These are phyloP conservation scores for Diphyllodes magnificus DNA, from an alignment of 2,113 vertebrate species.

Conservation along the genomic window DNA sequence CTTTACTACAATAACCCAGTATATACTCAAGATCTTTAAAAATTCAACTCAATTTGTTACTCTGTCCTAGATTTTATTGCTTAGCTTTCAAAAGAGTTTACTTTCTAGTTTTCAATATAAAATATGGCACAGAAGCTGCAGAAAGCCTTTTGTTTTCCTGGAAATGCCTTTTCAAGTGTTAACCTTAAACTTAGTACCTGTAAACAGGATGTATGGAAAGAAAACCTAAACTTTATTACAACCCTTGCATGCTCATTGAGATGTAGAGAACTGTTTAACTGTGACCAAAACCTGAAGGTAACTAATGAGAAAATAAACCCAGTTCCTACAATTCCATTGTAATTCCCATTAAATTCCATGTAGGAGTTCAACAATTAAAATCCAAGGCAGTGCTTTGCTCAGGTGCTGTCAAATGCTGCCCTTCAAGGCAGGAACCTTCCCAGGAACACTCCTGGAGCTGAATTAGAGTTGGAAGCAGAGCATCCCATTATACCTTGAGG, in stretches of 20 bases:
- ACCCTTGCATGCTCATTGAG: background rate
- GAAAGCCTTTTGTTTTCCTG: background rate
- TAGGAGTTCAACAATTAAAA: background rate
- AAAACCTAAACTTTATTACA: background rate
- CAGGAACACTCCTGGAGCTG: constrained; percentile 7
- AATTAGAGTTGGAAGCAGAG: background rate
- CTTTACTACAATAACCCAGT: background rate
- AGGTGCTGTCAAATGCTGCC: background rate
- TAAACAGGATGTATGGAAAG: background rate
- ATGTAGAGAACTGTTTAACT: background rate
- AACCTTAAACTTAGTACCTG: background rate
- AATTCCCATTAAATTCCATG: background rate
- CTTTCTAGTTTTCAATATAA: background rate
- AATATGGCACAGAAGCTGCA: background rate
- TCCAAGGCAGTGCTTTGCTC: background rate
- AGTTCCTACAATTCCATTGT: background rate
- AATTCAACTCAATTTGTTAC: background rate
- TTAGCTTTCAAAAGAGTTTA: background rate
- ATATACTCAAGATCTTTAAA: background rate
- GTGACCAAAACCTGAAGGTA: background rate
- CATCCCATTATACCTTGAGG: background rate
- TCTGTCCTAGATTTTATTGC: background rate
- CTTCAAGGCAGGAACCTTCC: background rate
- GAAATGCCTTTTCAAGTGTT: background rate
- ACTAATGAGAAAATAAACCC: background rate